Evolutionary conservation across 2,797 vertebrate genomes (phyloP).

Genomic region (Myoxocephalus aenaeus): DNA sequence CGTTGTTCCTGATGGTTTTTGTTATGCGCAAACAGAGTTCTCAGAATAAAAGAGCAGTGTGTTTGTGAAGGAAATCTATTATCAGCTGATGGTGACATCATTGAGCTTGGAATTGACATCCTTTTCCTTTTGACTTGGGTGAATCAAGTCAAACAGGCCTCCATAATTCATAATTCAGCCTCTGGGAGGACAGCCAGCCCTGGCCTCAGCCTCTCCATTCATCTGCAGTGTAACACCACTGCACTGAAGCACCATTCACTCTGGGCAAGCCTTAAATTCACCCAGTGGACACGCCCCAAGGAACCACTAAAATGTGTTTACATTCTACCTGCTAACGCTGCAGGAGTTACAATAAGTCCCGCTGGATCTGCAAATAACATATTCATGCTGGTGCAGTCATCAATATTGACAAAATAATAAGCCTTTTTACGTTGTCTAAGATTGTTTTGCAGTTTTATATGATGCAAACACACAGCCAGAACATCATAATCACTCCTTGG

Average conservation of each 20-base stretch:
- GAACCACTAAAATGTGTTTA: slow-evolving; percentile 37
- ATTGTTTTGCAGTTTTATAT: slow-evolving; percentile 30
- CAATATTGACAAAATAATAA: slow-evolving; percentile 31
- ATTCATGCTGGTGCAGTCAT: slow-evolving; percentile 11
- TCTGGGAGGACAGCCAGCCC: slow-evolving; percentile 71
- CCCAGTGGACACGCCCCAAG: slow-evolving; percentile 34
- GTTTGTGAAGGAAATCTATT: slow-evolving; percentile 18
- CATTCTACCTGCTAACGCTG: slow-evolving; percentile 24
- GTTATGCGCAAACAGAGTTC: slow-evolving; percentile 18
- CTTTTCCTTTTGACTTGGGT: slow-evolving; percentile 33
- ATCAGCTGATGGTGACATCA: slow-evolving; percentile 50
- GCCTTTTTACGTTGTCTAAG: slow-evolving; percentile 8
- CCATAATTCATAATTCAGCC: slow-evolving; percentile 75
- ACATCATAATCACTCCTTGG: not conserved
- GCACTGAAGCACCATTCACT: slow-evolving; percentile 46
- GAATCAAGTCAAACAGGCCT: slow-evolving; percentile 55
- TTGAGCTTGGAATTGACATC: slow-evolving; percentile 39
- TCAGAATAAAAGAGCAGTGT: not conserved
- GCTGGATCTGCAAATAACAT: slow-evolving; percentile 8
- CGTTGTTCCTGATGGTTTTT: slow-evolving; percentile 36
- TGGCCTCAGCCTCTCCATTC: slow-evolving; percentile 60
- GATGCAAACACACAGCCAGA: slow-evolving; percentile 7
- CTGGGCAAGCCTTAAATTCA: slow-evolving; percentile 29
- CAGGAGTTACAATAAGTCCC: slow-evolving; percentile 24
- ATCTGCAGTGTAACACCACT: slow-evolving; percentile 42